Base-by-base conservation (phyloP, 2,888 invertebrate genomes). In the Brachynemurus nebulosus region DNA sequence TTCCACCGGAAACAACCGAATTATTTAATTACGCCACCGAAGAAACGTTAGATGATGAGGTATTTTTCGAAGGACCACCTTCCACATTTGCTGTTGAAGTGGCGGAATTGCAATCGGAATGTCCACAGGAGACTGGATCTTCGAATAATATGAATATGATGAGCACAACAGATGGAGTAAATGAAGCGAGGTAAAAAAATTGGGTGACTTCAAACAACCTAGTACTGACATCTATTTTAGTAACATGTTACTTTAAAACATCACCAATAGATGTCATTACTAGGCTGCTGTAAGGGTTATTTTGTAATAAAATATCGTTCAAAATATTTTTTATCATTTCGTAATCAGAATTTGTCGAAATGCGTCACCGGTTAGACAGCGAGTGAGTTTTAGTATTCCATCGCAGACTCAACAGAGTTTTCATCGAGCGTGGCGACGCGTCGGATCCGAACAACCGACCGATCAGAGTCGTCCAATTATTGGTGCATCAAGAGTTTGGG, bases 401-500 rank as follows among this genome's bases (percentile, higher is more conserved):
- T 16, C 14, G 9, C 53, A 11, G 68, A 67, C 12, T 62, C 72
- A 63, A 72, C 69, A 64, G 66, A 68, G 62, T 46, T 60, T 58
- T 46, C 71, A 69, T 2, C 71, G 69, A 35, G 59, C 58, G 64
- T 54, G 68, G 59, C 52, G 66, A 65, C 50, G 68, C 64, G 37
- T 67, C 63, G 66, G 67, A 66, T 33, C 44, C 30, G 54, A 55
- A 48, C 54, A 53, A 45, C 57, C 57, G 35, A 36, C 36, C n/a
- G n/a, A n/a, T n/a, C n/a, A n/a, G n/a, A n/a, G n/a, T n/a, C n/a
- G n/a, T n/a, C n/a, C n/a, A n/a, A n/a, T n/a, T 11, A 57, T 63
- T 12, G 84, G 85, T 7, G 77, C 80, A 16, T 71, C 71, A 36
- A 72, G 86, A 50, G 86, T 89, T 53, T 78, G 80, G 49, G 76